Percentiles rank a stretch among this genome's conserved stretches.
Evolutionary conservation across 2,797 vertebrate genomes (phyloP).

Genomic region (Yasuhikotakia modesta): DNA sequence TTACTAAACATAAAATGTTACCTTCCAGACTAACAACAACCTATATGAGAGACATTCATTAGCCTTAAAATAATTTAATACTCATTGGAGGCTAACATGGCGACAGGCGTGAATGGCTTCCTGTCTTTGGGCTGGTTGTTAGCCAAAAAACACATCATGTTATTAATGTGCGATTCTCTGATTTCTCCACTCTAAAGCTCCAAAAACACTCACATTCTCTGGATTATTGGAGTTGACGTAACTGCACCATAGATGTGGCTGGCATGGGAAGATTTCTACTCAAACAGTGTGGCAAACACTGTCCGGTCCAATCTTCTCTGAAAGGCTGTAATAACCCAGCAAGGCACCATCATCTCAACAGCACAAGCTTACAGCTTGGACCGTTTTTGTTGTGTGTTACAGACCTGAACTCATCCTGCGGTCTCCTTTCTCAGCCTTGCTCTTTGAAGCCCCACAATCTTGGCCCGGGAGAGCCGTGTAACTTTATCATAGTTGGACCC

Average conservation of each 20-base stretch:
- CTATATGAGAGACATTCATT: slow-evolving; percentile 11
- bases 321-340: slow-evolving; percentile 16
- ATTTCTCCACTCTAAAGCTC: slow-evolving; percentile 6
- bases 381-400: background rate
- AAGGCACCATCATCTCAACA: slow-evolving; percentile 30
- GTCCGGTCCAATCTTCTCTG: slow-evolving; percentile 7
- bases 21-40: slow-evolving; percentile 1
- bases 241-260: slow-evolving; percentile 35
- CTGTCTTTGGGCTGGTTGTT: slow-evolving; percentile 33
- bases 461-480: slow-evolving; percentile 2
- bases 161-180: background rate
- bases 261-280: slow-evolving; percentile 30
- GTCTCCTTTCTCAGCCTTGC: slow-evolving; percentile 14
- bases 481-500: slow-evolving; percentile 2
- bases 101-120: slow-evolving; percentile 13
- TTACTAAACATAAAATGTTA: slow-evolving; percentile 37
- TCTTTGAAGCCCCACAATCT: slow-evolving; percentile 21
- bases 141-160: background rate
- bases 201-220: slow-evolving; percentile 11
- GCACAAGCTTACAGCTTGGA: slow-evolving; percentile 20
- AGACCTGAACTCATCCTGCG: background rate
- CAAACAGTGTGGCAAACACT: too few relatives aligned
- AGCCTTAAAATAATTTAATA: slow-evolving; percentile 4
- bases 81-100: slow-evolving; percentile 8
- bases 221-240: slow-evolving; percentile 34